Evolutionary conservation across 2,113 vertebrate genomes (phyloP), one percentile per base, ranked within the genome.

Genomic region (Empidonax alnorum): DNA sequence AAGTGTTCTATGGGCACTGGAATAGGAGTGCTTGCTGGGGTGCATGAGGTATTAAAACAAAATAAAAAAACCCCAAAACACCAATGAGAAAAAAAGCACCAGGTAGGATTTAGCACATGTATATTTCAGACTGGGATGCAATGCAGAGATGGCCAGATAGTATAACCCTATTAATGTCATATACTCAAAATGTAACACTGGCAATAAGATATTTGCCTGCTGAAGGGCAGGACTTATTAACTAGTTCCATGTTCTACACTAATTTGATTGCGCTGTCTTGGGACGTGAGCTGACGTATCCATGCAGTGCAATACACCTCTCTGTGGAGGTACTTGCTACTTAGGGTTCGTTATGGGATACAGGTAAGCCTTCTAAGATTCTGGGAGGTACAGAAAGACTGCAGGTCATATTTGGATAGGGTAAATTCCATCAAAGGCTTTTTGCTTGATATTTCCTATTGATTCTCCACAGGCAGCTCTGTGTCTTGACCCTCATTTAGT

Each of bases 211-310:
- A 72, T 66, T 90, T 90, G n/a, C 47, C 55, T 66, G 50, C 37
- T 94, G 75, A 80, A 88, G 41, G 84, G 58, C 67, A 90, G 71
- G 72, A 62, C 63, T 91, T 93, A 42, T 7, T 90, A 85, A 80
- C 66, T 61, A 83, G 74, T 53, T 49, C 67, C 25, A 18, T 72
- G 50, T 53, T 94, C 71, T 79, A 41, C 90, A 58, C 71, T 90
- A 68, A 90, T 92, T 83, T 92, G 78, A 73, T 83, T 66, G 49
- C 0, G 0, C 53, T 79, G 49, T 58, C 59, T 49, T 79, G 87
- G 78, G 88, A 88, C 44, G 14, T 55, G 71, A 83, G 42, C 14
- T 75, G 71, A 31, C 5, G 4, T 47, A 82, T 46, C 44, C 0
- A 0, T 56, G 66, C 33, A 52, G 39, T 41, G 58, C 66, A 82